Evolutionary conservation across 2,797 vertebrate species (phyloP).

Genomic region (Steatocranus sp.): DNA sequence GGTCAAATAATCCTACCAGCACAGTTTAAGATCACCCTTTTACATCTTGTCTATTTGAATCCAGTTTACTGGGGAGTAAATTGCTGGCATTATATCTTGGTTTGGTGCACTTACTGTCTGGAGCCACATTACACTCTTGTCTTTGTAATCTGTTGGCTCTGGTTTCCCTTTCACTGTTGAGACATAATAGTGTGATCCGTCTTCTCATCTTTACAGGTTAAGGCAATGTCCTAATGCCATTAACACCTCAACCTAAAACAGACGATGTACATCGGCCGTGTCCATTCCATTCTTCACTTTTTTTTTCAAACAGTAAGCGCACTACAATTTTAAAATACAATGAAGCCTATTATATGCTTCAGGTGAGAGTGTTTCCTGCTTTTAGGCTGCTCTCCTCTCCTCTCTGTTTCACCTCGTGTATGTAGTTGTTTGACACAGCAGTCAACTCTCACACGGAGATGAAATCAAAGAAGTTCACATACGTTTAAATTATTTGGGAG

Average conservation of each 20-base stretch:
- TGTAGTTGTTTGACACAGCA: background rate
- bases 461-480: background rate
- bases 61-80: background rate
- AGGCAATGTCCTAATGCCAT: background rate
- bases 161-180: background rate
- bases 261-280: background rate
- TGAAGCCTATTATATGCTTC: background rate
- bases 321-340: background rate
- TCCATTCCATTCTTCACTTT: fast-evolving
- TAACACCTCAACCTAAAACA: background rate
- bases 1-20: background rate
- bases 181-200: background rate
- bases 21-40: background rate
- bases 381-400: background rate
- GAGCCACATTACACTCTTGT: background rate
- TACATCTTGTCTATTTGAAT: background rate
- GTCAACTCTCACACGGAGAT: fast-evolving
- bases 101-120: background rate
- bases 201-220: background rate
- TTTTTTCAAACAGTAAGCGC: background rate
- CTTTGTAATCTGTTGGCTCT: background rate
- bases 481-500: background rate
- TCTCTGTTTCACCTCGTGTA: fast-evolving
- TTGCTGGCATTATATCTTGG: background rate
- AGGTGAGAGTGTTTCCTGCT: background rate